These are phyloP conservation scores for Chrysomallon squamiferum DNA, from an alignment of 1,140 invertebrate species.

Conservation along the genomic window DNA sequence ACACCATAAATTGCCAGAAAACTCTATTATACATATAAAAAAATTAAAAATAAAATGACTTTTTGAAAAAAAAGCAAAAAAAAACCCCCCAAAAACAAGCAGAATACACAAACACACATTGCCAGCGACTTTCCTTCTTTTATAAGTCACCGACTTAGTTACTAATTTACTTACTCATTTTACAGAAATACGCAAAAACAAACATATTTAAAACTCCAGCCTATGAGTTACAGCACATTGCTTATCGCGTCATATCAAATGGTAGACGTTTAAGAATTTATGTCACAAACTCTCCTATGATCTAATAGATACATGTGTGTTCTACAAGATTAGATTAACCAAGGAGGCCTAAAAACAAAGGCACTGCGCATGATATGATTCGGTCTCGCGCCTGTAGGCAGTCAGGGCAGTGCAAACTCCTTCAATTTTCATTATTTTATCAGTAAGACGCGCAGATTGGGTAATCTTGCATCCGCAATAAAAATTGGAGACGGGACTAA, in stretches of 20 bases:
- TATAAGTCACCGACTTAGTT: neutral
- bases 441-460: neutral
- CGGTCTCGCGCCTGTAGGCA: neutral
- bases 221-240: neutral
- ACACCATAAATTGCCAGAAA: too few species aligned
- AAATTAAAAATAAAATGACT: neutral
- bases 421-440: slow-evolving; percentile 6
- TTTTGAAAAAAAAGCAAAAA: neutral
- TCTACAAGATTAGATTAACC: neutral
- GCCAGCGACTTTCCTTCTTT: neutral
- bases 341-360: neutral
- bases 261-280: neutral
- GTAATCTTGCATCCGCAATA: slow-evolving; percentile 5
- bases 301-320: neutral
- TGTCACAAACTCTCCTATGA: neutral
- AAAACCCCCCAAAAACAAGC: neutral
- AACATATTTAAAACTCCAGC: too few species aligned
- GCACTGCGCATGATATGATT: neutral
- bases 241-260: neutral
- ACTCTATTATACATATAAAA: neutral
- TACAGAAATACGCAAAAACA: too few species aligned
- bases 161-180: neutral
- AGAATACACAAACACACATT: neutral
- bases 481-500: slow-evolving; percentile 7
- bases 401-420: slow-evolving; percentile 2